These are phyloP conservation scores for Coenobita brevimanus DNA, from an alignment of 1,140 invertebrate species.

Conservation along the genomic window DNA sequence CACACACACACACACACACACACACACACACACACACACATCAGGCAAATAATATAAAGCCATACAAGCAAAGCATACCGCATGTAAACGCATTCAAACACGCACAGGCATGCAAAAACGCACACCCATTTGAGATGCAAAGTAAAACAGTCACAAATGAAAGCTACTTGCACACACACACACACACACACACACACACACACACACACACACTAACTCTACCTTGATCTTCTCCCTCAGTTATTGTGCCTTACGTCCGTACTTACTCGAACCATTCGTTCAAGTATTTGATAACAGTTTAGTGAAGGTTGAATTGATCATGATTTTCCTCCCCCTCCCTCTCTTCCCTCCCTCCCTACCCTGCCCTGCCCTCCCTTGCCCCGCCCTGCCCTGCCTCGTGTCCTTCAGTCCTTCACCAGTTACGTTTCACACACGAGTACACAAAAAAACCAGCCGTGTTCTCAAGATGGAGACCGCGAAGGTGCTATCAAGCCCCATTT, in stretches of 20 bases:
- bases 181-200: slow-evolving; percentile 24
- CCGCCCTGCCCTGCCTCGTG: no score
- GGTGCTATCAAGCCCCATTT: no score
- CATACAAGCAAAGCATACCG: no score
- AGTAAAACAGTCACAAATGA: no score
- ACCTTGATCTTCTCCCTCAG: slow-evolving; percentile 63
- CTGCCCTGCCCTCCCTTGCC: no score
- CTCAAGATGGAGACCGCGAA: no score
- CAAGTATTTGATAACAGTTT: slow-evolving; percentile 43
- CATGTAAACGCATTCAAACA: no score
- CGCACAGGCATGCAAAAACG: no score
- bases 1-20: no score
- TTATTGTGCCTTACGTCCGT: slow-evolving; percentile 64
- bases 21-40: not conserved
- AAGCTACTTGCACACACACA: not conserved
- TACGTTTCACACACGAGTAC: slow-evolving; percentile 40
- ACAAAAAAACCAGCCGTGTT: no score
- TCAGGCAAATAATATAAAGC: no score
- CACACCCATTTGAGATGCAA: no score
- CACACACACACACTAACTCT: slow-evolving; percentile 36
- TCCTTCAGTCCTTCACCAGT: slow-evolving; percentile 1
- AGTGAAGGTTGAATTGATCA: slow-evolving; percentile 44
- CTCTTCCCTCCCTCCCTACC: not conserved
- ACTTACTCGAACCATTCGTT: slow-evolving; percentile 48
- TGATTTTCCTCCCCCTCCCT: slow-evolving; percentile 37